phyloP scores from a whole-genome alignment of 53 echinoderm and acorn worm species.

The Zoroaster sp. region DNA sequence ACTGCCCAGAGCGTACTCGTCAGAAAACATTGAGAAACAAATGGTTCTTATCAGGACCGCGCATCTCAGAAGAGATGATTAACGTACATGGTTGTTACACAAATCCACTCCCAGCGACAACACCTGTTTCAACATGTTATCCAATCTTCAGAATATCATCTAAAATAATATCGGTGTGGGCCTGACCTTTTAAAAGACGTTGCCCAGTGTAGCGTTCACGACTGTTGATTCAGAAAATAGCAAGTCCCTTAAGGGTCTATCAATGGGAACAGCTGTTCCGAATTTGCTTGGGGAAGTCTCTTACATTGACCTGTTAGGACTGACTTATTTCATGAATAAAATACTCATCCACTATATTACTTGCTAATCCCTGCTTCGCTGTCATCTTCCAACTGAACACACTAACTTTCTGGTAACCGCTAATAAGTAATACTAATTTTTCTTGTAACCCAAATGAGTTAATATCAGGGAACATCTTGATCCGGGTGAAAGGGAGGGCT shows the following conservation, averaged over 20 bases:
- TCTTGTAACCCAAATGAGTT: too few species aligned
- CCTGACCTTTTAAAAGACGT: not conserved
- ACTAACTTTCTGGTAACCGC: not conserved
- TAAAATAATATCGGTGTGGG: not conserved
- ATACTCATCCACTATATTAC: not conserved
- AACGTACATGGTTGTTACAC: too few species aligned
- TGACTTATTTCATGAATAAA: not conserved
- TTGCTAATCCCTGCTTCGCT: not conserved
- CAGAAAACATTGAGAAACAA: too few species aligned
- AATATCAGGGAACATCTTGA: too few species aligned
- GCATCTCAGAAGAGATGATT: too few species aligned
- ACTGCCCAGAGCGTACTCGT: too few species aligned
- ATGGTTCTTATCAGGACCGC: too few species aligned
- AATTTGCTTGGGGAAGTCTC: not conserved
- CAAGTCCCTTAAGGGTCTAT: not conserved
- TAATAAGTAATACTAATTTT: not conserved
- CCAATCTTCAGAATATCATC: not conserved
- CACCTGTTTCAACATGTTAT: not conserved
- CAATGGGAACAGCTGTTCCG: not conserved
- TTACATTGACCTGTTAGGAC: conserved; percentile 5
- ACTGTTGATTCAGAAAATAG: not conserved
- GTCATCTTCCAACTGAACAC: not conserved
- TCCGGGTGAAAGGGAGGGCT: too few species aligned
- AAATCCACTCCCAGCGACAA: too few species aligned
- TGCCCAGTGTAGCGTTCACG: not conserved